A percentile compares a stretch with the other conserved stretches of the same genome.
Evolutionary conservation across 1,140 invertebrate genomes (phyloP).

Genomic region (Geopemphigus sp.): DNA sequence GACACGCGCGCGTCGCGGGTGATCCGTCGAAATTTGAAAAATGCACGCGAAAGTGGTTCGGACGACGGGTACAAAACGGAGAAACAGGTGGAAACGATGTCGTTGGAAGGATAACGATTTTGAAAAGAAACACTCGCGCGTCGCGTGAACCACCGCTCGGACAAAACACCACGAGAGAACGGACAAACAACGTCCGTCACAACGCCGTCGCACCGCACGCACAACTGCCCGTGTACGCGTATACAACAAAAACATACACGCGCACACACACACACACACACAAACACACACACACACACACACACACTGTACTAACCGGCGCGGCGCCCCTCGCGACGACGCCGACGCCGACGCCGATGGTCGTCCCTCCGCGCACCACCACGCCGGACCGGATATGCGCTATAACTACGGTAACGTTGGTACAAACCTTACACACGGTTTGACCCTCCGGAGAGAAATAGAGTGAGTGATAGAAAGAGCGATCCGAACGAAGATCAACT

Average conservation of each 20-base stretch:
- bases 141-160: neutral
- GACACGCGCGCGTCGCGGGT: no score
- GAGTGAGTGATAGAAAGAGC: no score
- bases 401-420: constrained; percentile 17
- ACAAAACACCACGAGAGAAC: neutral
- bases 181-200: neutral
- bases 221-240: neutral
- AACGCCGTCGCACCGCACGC: constrained; percentile 16
- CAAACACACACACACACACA: neutral
- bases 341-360: neutral
- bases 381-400: constrained; percentile 35
- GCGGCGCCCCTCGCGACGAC: neutral
- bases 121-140: neutral
- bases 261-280: neutral
- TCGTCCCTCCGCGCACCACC: neutral
- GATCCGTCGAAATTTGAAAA: no score
- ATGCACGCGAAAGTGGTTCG: neutral
- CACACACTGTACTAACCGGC: neutral
- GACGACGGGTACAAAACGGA: neutral
- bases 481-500: no score
- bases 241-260: neutral
- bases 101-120: neutral
- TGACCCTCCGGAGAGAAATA: no score
- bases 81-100: no score
- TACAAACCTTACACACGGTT: constrained; percentile 1